phyloP scores from a whole-genome alignment of 2,797 vertebrate genomes.

The Glyptemys insculpta region DNA sequence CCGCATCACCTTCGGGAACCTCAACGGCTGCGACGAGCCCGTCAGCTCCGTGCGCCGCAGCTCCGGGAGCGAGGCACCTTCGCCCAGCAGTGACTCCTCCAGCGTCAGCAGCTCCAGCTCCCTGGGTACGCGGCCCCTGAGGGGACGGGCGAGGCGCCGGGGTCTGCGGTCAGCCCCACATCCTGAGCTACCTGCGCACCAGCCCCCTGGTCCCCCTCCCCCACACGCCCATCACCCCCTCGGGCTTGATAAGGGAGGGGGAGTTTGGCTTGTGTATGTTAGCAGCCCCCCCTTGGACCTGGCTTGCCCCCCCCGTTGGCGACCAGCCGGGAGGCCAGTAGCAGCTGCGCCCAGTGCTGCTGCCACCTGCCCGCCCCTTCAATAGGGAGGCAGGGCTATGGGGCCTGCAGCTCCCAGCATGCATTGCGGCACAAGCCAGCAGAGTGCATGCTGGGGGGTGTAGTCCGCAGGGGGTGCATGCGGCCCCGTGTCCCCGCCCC shows the following conservation, averaged over 20 bases:
- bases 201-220: too few relatives aligned
- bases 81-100: slow-evolving; percentile 95
- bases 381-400: too few relatives aligned
- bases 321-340: too few relatives aligned
- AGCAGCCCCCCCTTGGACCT: background rate
- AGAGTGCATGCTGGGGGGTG: accelerated
- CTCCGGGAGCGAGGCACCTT: slow-evolving; percentile 90
- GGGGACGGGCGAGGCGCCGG: background rate
- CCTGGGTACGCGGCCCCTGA: slow-evolving; percentile 82
- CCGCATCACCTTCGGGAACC: slow-evolving; percentile 97
- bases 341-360: background rate
- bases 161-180: too few relatives aligned
- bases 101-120: slow-evolving; percentile 98
- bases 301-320: background rate
- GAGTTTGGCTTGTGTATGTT: background rate
- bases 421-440: background rate
- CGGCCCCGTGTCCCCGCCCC: accelerated
- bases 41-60: slow-evolving; percentile 83
- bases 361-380: background rate
- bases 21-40: slow-evolving; percentile 94
- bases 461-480: accelerated
- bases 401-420: background rate
- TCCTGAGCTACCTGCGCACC: too few relatives aligned
- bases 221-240: too few relatives aligned
- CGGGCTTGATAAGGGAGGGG: background rate